Conservation (phyloP, 2,113 vertebrate genomes). For the Solea solea region DNA sequence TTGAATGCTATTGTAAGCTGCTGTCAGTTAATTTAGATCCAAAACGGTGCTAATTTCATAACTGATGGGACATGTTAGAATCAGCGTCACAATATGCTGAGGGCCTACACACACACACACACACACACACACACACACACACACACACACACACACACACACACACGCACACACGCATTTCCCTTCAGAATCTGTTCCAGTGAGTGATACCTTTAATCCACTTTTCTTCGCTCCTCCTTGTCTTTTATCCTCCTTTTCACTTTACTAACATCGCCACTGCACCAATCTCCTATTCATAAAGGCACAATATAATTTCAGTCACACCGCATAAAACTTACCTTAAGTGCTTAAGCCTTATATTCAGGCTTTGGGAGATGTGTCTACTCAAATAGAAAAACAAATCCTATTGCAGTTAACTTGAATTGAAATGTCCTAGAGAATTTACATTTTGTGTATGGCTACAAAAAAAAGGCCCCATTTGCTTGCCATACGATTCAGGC, state of each 20-base stretch:
- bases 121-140: background rate
- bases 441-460: background rate
- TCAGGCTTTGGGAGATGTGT: constrained; percentile 4
- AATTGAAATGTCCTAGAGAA: background rate
- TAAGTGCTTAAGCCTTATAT: constrained; percentile 6
- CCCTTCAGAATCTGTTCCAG: constrained; percentile 16
- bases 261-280: constrained; percentile 8
- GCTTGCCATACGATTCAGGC: background rate
- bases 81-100: background rate
- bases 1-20: constrained; percentile 31
- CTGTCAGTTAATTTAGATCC: background rate
- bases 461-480: background rate
- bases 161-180: background rate
- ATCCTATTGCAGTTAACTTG: background rate
- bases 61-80: constrained; percentile 21
- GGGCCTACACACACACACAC: background rate
- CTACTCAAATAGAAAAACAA: background rate
- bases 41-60: constrained; percentile 24
- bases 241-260: constrained; percentile 37
- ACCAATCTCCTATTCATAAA: constrained; percentile 18
- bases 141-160: background rate
- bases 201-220: constrained; percentile 55
- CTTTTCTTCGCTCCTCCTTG: constrained; percentile 27
- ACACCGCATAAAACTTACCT: constrained; percentile 14
- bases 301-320: constrained; percentile 15